Percentiles rank a stretch among this genome's conserved stretches.
These are phyloP conservation scores for Varanus komodoensis DNA, from an alignment of 2,113 vertebrate genomes.

Conservation along the genomic window DNA sequence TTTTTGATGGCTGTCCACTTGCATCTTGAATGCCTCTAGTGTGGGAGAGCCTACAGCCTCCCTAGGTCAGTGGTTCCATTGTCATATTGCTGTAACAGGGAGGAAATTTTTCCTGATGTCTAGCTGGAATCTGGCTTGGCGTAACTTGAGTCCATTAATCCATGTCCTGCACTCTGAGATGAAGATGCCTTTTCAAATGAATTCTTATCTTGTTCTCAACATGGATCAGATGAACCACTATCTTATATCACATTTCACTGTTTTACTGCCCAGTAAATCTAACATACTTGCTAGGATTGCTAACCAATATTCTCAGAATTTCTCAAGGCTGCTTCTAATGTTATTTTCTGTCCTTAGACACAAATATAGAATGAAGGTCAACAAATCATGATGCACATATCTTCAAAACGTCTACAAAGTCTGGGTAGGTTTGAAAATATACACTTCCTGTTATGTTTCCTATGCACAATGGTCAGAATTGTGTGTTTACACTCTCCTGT, in stretches of 20 bases:
- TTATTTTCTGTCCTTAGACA: not conserved
- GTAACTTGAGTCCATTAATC: no score
- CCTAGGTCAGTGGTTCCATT: no score
- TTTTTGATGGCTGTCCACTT: no score
- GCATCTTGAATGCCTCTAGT: no score
- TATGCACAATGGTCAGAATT: not conserved
- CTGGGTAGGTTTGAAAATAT: constrained; percentile 1
- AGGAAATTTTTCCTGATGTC: no score
- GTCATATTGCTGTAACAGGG: no score
- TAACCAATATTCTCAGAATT: not conserved
- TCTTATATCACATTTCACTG: not conserved
- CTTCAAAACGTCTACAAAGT: not conserved
- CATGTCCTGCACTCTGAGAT: no score
- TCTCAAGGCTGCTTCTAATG: not conserved
- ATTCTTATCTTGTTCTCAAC: not conserved
- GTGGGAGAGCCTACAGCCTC: no score
- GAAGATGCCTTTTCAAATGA: not conserved
- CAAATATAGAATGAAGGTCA: not conserved
- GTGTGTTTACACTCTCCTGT: not conserved
- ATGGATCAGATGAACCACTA: not conserved
- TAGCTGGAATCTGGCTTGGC: no score
- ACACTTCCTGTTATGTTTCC: not conserved
- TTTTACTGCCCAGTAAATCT: not conserved
- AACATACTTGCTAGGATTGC: not conserved
- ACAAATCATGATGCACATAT: not conserved